phyloP scores from a whole-genome alignment of 2,797 vertebrate genomes.

The Sandelia bainsii region DNA sequence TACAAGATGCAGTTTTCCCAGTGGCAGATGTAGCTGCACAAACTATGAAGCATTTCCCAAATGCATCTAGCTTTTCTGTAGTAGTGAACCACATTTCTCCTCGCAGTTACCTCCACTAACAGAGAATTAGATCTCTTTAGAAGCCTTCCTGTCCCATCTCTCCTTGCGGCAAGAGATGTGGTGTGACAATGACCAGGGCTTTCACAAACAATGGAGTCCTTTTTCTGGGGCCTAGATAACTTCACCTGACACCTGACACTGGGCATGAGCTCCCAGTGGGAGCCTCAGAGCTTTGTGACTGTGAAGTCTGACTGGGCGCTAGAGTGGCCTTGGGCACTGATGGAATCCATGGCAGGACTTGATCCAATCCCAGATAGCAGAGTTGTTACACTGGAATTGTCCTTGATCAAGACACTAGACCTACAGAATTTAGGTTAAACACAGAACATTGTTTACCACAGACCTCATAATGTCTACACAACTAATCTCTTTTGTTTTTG shows the following conservation, averaged over 20 bases:
- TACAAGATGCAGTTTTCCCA: constrained; percentile 13
- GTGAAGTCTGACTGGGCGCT: constrained; percentile 60
- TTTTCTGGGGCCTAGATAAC: constrained; percentile 68
- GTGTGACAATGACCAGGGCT: constrained; percentile 75
- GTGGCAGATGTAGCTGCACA: constrained; percentile 16
- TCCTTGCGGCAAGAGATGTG: constrained; percentile 70
- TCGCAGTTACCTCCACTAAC: constrained; percentile 59
- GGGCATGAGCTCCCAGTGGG: constrained; percentile 72
- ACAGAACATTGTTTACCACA: constrained; percentile 46
- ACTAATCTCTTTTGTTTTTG: constrained; percentile 22
- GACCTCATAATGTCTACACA: constrained; percentile 31
- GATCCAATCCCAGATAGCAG: constrained; percentile 54
- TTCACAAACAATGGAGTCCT: constrained; percentile 77
- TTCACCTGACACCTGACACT: constrained; percentile 82
- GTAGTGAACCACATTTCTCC: constrained; percentile 41
- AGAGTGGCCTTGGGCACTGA: constrained; percentile 50
- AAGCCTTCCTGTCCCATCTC: constrained; percentile 70
- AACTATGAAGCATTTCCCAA: constrained; percentile 23
- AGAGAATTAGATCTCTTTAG: constrained; percentile 71
- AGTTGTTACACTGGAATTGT: constrained; percentile 34
- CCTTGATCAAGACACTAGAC: constrained; percentile 45
- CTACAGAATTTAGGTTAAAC: constrained; percentile 37
- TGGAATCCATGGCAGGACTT: constrained; percentile 44
- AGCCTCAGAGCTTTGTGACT: constrained; percentile 65
- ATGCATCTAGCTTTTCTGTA: constrained; percentile 35